Percentiles rank a stretch among this genome's conserved stretches.
Conservation (phyloP, 2,797 vertebrate genomes). For the Hippoglossus hippoglossus region DNA sequence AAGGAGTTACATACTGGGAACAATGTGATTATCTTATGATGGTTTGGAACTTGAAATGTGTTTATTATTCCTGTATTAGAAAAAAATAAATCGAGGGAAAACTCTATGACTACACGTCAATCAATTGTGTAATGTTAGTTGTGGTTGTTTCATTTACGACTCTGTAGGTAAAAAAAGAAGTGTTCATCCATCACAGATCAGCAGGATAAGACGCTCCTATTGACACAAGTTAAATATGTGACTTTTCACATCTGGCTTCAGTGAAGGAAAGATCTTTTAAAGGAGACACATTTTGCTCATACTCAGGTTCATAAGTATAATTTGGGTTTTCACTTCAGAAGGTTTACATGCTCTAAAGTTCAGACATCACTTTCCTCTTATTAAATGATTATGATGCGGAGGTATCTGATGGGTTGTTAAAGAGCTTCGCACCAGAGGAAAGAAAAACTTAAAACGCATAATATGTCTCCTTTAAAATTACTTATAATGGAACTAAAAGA, state of each 20-base stretch:
- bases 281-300: background rate
- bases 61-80: conserved; percentile 15
- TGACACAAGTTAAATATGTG: conserved; percentile 39
- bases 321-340: too few species aligned
- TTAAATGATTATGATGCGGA: too few species aligned
- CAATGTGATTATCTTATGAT: conserved; percentile 36
- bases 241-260: conserved; percentile 55
- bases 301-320: background rate
- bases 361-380: too few species aligned
- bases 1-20: background rate
- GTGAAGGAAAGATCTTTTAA: background rate
- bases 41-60: conserved; percentile 7
- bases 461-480: too few species aligned
- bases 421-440: too few species aligned
- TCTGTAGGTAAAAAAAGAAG: conserved; percentile 38
- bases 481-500: background rate
- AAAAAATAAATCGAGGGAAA: background rate
- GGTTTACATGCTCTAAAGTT: too few species aligned
- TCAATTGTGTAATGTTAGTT: conserved; percentile 46
- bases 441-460: too few species aligned
- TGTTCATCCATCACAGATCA: conserved; percentile 24
- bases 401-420: too few species aligned
- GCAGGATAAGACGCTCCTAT: conserved; percentile 20
- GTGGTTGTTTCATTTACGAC: conserved; percentile 3
- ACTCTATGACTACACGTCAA: conserved; percentile 16